A percentile compares a stretch with the other conserved stretches of the same genome.
Conservation (phyloP, 2,113 vertebrate species). For the Shinisaurus crocodilurus region DNA sequence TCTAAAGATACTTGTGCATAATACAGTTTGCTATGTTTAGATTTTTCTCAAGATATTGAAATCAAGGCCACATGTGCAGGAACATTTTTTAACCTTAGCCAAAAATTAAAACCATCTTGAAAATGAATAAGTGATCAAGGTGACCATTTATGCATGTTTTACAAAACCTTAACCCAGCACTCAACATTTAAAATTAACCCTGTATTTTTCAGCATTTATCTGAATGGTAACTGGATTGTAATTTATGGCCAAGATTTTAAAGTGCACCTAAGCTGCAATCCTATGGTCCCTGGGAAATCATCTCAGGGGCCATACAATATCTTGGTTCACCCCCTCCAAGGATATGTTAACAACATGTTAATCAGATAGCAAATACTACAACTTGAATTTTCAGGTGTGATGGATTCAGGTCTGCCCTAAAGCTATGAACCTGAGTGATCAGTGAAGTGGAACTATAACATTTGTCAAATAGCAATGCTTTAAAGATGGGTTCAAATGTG, state of each 20-base stretch:
- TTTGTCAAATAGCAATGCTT: too few species aligned
- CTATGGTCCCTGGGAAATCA: too few species aligned
- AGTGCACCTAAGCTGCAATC: neutral
- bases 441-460: too few species aligned
- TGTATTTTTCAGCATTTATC: neutral
- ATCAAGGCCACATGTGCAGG: conserved; percentile 26
- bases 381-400: too few species aligned
- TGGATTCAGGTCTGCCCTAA: too few species aligned
- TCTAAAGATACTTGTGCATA: conserved; percentile 23
- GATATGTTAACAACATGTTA: too few species aligned
- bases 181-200: neutral
- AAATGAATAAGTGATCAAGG: conserved; percentile 33
- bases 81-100: conserved; percentile 26
- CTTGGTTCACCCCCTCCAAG: too few species aligned
- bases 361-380: too few species aligned
- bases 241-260: neutral
- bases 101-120: conserved; percentile 54
- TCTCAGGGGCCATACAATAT: too few species aligned
- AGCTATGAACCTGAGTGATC: too few species aligned
- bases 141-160: conserved; percentile 21
- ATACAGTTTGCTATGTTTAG: conserved; percentile 42
- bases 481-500: too few species aligned
- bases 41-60: conserved; percentile 34
- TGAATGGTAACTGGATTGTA: neutral
- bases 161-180: conserved; percentile 18